Base-by-base conservation (phyloP, 2,113 vertebrate species). In the Uropsilus gracilis region DNA sequence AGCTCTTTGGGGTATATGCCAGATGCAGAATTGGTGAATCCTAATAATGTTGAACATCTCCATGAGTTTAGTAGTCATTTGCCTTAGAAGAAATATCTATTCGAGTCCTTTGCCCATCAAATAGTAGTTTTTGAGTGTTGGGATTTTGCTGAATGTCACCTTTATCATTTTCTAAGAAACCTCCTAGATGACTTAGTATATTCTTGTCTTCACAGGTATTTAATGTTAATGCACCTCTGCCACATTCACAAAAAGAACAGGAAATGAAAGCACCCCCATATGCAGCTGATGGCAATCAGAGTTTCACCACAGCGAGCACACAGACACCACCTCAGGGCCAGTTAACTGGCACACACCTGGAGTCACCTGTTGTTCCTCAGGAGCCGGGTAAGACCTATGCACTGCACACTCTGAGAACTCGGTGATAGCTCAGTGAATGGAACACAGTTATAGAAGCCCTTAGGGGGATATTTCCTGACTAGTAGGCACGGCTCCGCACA, bases 281-380 rank as follows among this genome's bases (percentile, higher is more conserved):
- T 82, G 95, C 98, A 0, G 89, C 98, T 0, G 98, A 98, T 77
- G 98, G 98, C 94, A 97, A 97, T 95, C 98, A 98, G 89, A 98
- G 97, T 78, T 99, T 98, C 96, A 98, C 98, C 87, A 99, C 98
- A 76, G 98, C 98, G 57, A 99, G 99, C 94, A 99, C 99, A 39
- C 99, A 99, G 87, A 99, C 99, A 9, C 98, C 99, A 78, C 99
- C 99, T 6, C 99, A 99, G 63, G 98, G 99, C 95, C 98, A 98
- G 37, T 69, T 98, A 30, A 96, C 98, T 0, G 81, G 98, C 55
- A 95, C 98, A 69, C 98, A 98, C 3, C 92, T 97, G 90, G 99
- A 99, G 28, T 98, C 99, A 7, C 98, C 98, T 7, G 90, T 97
- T 69, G 93, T 98, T 87, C 96, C 98, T 93, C 98, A 98, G 96